Evolutionary conservation across 2,113 vertebrate species (phyloP).

Genomic region (Lanius collurio): DNA sequence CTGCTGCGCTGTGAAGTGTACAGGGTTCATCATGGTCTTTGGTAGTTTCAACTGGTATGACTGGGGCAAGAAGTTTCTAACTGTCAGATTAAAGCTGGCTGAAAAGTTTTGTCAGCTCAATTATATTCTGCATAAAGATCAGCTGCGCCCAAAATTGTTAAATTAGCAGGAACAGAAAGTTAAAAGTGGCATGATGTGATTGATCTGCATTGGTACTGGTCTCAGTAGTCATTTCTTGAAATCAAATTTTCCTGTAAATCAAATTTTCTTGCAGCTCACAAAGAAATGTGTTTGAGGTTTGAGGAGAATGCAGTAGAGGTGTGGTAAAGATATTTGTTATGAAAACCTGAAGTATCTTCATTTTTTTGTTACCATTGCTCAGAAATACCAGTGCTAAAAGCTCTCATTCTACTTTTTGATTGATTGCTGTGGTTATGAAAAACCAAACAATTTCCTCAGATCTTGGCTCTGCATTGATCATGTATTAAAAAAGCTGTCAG

Average conservation of each 20-base stretch:
- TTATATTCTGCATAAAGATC: neutral
- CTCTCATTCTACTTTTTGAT: constrained; percentile 29
- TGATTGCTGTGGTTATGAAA: constrained; percentile 45
- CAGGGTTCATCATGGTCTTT: neutral
- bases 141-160: neutral
- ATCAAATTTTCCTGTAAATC: neutral
- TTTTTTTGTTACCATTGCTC: neutral
- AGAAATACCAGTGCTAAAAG: neutral
- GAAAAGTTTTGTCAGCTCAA: neutral
- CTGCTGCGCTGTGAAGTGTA: rapidly evolving
- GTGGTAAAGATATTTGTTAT: neutral
- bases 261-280: neutral
- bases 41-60: neutral
- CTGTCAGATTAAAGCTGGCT: neutral
- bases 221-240: neutral
- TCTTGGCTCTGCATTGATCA: neutral
- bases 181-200: neutral
- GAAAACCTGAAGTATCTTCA: neutral
- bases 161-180: neutral
- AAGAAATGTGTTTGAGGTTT: neutral
- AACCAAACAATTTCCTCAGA: constrained; percentile 4
- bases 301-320: neutral
- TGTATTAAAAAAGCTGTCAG: constrained; percentile 11
- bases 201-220: neutral
- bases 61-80: neutral